Evolutionary conservation across 2,888 invertebrate species (phyloP), one percentile per base, ranked within the genome.

Genomic region (Eristalinus sepulchralis): DNA sequence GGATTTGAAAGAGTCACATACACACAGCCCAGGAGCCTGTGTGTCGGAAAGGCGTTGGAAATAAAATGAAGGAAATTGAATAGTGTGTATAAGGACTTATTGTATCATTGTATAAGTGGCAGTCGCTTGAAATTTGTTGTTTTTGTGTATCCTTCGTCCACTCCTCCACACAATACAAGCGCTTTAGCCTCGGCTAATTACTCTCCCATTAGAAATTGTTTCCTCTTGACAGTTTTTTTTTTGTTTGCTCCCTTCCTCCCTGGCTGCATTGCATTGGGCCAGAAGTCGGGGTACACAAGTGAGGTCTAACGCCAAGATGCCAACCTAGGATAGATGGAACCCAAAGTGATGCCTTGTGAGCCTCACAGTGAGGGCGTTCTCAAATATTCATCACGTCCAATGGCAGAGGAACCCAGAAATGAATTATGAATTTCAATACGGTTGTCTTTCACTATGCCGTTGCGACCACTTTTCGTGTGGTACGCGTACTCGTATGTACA

Each of bases 11-110:
- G 76, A 3, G 27, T 5, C 71, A 77, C 67, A 67, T 71, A 80
- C 66, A 71, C 60, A 62, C 20, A 79, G 5, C 66, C 31, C 6
- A 47, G 47, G 47, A 47, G 17, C 57, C 39, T 76, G 34, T 84
- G 70, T 72, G 66, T 59, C 76, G 53, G 63, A 85, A 82, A 85
- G 82, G 82, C 82, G 77, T 82, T 82, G 85, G 82, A 73, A 85
- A 78, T 85, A 78, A 85, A 85, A 82, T 82, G 85, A 85, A 82
- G 82, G 73, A 85, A 81, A 77, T 81, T 68, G 82, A 85, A 82
- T 63, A 82, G 77, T 85, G 85, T 85, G 85, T 85, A 85, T 85
- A 85, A 82, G 85, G 82, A 85, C 82, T 85, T 85, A 76, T 22
- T 67, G 60, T 72, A 64, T 76, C 64, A 78, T 81, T 81, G 84